Base-by-base conservation (phyloP, 2,888 invertebrate genomes). In the Drosophila hamatofila region DNA sequence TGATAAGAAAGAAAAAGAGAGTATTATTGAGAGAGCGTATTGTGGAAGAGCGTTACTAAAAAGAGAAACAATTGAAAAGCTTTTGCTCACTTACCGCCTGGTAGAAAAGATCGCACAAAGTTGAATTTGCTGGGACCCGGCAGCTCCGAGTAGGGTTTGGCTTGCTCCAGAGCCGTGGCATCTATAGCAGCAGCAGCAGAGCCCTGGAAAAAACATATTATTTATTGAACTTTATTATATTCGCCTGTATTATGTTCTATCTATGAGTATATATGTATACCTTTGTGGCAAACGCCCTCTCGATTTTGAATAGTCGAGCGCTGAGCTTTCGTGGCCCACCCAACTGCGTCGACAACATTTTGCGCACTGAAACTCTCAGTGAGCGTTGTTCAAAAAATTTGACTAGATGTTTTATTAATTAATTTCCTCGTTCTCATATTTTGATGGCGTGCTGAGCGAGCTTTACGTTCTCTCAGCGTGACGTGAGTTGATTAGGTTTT, bases 91-190 rank as follows among this genome's bases (percentile, higher is more conserved):
- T 74, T 63, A 91, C 92, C 92, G 30, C 91, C 90, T 11, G 92
- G 92, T 25, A 92, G 23, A 37, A 91, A 80, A 41, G 81, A 69
- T 44, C 89, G 51, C 21, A 90, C 16, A 6, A 92, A 67, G 18
- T 80, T 62, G 4, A 82, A 79, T 72, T 74, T 88, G 30, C 76
- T 77, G 55, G 92, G 91, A 0, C 91, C 91, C 2, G 92, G 92
- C 51, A 92, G 58, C 18, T 85, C 82, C 11, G 78, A 51, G 62
- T 75, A 92, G 14, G 92, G 85, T 0, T 80, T 83, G 2, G 92
- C 90, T 42, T 79, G 77, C n/a, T 80, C 75, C 63, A 85, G 64
- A 14, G 67, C 21, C 1, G 12, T 46, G 1, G 56, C 27, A 0
- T 70, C 63, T n/a, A 1, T 2, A 12, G 16, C 18, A 2, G 6